Evolutionary conservation across 2,797 vertebrate genomes (phyloP).

Genomic region (Varecia variegata): DNA sequence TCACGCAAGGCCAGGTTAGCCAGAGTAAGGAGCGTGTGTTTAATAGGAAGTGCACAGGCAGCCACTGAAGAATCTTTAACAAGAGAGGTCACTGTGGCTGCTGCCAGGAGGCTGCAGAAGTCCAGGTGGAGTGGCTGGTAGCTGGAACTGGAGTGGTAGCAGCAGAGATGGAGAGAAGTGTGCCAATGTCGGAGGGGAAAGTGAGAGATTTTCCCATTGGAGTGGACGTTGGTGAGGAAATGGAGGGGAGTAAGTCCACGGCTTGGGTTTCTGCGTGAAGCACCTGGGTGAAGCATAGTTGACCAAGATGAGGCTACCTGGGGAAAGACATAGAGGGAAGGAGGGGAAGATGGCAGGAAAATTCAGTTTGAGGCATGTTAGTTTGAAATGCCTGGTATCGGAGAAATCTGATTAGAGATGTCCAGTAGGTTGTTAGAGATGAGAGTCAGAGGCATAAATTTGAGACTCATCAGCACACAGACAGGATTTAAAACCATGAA

Average conservation of each 20-base stretch:
- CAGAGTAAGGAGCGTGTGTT: neutral
- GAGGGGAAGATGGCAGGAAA: neutral
- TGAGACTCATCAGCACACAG: neutral
- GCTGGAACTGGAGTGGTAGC: neutral
- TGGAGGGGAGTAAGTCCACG: neutral
- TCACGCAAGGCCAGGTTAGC: neutral
- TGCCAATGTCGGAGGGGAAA: neutral
- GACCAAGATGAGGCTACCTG: neutral
- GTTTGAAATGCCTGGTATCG: neutral
- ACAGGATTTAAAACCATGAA: neutral
- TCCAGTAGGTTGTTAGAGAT: neutral
- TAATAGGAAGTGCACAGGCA: neutral
- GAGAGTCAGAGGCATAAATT: neutral
- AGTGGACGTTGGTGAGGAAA: neutral
- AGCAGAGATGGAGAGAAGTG: neutral
- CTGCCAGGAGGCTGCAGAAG: neutral
- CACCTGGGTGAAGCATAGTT: neutral
- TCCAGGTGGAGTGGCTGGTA: neutral
- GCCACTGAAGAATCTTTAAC: neutral
- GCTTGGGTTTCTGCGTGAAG: neutral
- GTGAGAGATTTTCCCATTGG: neutral
- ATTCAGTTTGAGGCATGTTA: neutral
- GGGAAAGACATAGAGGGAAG: neutral
- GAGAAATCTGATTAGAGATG: neutral
- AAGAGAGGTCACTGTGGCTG: neutral